Base-by-base conservation (phyloP, 2,113 vertebrate genomes). In the Edolisoma coerulescens region DNA sequence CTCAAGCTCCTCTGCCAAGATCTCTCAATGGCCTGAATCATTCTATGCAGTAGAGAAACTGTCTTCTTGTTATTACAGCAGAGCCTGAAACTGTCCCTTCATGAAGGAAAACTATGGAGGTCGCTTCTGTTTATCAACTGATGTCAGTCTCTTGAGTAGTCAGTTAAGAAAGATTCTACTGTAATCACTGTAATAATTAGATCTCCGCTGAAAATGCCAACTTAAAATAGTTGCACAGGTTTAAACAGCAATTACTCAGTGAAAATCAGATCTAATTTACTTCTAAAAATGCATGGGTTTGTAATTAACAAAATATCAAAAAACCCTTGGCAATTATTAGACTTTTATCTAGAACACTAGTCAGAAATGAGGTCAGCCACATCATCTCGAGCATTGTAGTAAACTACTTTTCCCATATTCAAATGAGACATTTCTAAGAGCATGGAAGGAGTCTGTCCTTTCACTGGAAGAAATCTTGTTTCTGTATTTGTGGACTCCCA, bases 181-280 rank as follows among this genome's bases (percentile, higher is more conserved):
- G 60, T 82, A 90, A 97, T 92, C 86, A 83, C 59, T 47, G 14
- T 7, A 91, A 74, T 65, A 95, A 95, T 81, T 47, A 90, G 32
- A 77, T 74, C 56, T 74, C 79, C 81, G 37, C 30, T 89, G 92
- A 59, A 86, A 93, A 95, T 33, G 52, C 11, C 33, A 86, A 84
- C 22, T 77, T 90, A 81, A 83, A 94, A 93, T 61, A 88, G 33
- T 42, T 86, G 24, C 65, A 49, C 3, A 76, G 44, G 49, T 90
- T 90, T 90, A 86, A 71, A 84, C 0, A 78, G 49, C n/a, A 93
- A 75, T 26, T 79, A 64, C 20, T 85, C 16, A 61, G 39, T 88
- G 47, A 91, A 94, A 94, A 53, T 13, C 17, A 6, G 65, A 76
- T 80, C 54, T 44, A 80, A 57, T 35, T 84, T 69, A 64, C 65